Evolutionary conservation across 2,888 invertebrate species (phyloP).

Genomic region (Troides helena): DNA sequence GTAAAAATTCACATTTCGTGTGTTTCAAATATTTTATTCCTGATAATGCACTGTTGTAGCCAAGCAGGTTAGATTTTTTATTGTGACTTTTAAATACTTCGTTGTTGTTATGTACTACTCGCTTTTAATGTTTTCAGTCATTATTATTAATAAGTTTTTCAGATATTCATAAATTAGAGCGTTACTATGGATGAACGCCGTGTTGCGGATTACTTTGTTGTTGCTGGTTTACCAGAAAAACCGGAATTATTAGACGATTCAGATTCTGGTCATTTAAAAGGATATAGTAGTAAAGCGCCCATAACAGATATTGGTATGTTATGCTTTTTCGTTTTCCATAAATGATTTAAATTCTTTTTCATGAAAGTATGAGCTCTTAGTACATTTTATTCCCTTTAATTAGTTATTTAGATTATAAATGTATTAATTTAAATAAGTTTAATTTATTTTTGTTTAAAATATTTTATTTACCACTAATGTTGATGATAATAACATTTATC

Average conservation of each 20-base stretch:
- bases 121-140: conserved; percentile 31
- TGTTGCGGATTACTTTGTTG: conserved; percentile 99
- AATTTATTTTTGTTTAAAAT: too few species aligned
- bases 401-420: too few species aligned
- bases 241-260: conserved; percentile 89
- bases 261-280: conserved; percentile 90
- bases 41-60: conserved; percentile 29
- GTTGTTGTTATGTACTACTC: conserved; percentile 36
- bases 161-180: conserved; percentile 37
- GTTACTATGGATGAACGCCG: conserved; percentile 88
- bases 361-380: too few species aligned
- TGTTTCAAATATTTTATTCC: conserved; percentile 28
- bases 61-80: conserved; percentile 43
- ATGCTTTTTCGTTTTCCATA: background rate
- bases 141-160: conserved; percentile 44
- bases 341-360: too few species aligned
- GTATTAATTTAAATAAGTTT: too few species aligned
- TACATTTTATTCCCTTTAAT: too few species aligned
- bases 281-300: conserved; percentile 91
- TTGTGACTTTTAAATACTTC: conserved; percentile 30
- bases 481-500: too few species aligned
- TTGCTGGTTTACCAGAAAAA: conserved; percentile 94
- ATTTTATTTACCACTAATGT: too few species aligned
- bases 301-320: conserved; percentile 94
- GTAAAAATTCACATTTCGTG: background rate